phyloP scores from a whole-genome alignment of 2,797 vertebrate species.

The Gila robusta region DNA sequence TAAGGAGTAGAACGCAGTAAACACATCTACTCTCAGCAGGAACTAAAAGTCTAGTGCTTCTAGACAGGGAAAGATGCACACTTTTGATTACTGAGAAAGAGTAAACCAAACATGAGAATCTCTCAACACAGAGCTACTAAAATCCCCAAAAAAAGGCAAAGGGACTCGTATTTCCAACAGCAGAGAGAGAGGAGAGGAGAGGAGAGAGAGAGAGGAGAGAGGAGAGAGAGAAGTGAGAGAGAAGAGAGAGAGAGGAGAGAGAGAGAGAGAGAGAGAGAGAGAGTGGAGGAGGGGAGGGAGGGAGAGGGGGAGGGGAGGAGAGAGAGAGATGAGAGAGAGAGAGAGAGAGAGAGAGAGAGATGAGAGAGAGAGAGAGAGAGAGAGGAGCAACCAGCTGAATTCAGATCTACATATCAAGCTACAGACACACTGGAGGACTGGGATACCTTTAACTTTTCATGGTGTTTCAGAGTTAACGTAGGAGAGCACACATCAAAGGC shows the following conservation, averaged over 20 bases:
- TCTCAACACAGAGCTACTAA: background rate
- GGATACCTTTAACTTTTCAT: conserved; percentile 40
- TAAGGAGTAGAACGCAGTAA: too few species aligned
- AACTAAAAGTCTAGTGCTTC: conserved; percentile 6
- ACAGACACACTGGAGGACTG: conserved; percentile 34
- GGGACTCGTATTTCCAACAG: background rate
- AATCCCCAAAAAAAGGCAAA: background rate
- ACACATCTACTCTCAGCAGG: background rate
- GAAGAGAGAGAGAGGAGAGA: background rate
- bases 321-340: background rate
- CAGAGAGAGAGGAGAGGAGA: background rate
- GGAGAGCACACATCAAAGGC: conserved; percentile 32
- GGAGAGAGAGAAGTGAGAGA: background rate
- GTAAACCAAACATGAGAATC: too few species aligned
- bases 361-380: background rate
- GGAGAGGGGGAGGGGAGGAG: background rate
- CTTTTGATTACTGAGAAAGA: too few species aligned
- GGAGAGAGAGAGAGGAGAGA: background rate
- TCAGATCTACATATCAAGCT: conserved; percentile 43
- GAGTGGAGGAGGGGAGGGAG: background rate
- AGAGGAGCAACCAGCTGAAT: conserved; percentile 1
- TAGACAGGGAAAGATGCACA: background rate
- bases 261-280: background rate
- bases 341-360: background rate
- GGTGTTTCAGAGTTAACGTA: conserved; percentile 24